Evolutionary conservation across 2,888 invertebrate species (phyloP), one percentile per base, ranked within the genome.

Genomic region (Meiosimyza platycephala): DNA sequence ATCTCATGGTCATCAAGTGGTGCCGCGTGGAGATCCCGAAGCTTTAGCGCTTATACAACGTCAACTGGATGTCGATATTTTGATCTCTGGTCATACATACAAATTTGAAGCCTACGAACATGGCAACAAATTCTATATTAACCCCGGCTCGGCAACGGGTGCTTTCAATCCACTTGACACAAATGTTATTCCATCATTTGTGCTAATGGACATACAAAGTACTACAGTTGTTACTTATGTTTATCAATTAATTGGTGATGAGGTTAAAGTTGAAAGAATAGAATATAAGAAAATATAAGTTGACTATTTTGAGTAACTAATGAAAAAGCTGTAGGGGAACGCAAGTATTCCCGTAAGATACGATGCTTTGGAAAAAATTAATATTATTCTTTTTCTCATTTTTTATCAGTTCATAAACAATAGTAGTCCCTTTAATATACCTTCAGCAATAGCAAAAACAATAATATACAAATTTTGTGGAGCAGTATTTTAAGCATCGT

Each of bases 211-310:
- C 87, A 99, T 99, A 79, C 99, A 99, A 88, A 96, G 97, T 83
- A 93, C 97, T 0, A 97, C 97, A 3, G 98, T 99, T 22, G 97
- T 98, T 12, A 98, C 98, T 0, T 99, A 99, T 84, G 97, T 99
- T 3, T 99, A 99, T 89, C 98, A 99, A 85, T 90, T 99, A 66
- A 93, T 98, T 62, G 96, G 96, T 4, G 98, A 98, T 81, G 98
- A 99, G 86, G 99, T 99, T n/a, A 99, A 99, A 89, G 99, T 99
- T 3, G 98, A 99, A 86, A 91, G 98, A 86, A 98, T 98, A 83
- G 98, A 98, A 88, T 99, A 97, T 87, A 97, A 96, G 87, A 98
- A 98, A 84, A 93, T 92, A 85, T 94, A 91, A 90, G 79, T 68
- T 9, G 28, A 40, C n/a, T 11, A 15, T 12, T 22, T 11, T 5